Evolutionary conservation across 2,113 vertebrate species (phyloP).

Genomic region (Morone chrysops): DNA sequence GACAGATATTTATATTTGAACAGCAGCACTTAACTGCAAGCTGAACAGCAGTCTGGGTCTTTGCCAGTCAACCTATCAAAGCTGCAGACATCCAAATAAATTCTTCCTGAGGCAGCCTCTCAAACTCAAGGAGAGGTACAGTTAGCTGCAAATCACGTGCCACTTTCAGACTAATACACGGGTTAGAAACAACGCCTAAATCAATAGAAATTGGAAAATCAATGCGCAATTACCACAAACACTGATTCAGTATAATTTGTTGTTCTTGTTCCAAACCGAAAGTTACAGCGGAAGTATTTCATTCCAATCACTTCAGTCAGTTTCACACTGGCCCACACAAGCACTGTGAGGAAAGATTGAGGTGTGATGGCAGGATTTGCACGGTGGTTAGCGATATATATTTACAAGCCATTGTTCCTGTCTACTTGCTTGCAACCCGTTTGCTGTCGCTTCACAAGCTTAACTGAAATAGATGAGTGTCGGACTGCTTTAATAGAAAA

Average conservation of each 20-base stretch:
- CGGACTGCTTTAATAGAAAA: not conserved
- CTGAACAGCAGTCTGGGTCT: not conserved
- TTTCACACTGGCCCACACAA: constrained; percentile 59
- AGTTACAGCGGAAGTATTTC: constrained; percentile 30
- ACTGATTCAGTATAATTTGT: not conserved
- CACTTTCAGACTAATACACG: not conserved
- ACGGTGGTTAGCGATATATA: not conserved
- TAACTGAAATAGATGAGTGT: not conserved
- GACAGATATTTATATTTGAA: constrained; percentile 3
- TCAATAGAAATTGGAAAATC: constrained; percentile 27
- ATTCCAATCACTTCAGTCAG: constrained; percentile 4
- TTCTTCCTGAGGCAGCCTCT: not conserved
- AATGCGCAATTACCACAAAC: constrained; percentile 3
- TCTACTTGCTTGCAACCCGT: not conserved
- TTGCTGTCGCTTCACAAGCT: not conserved
- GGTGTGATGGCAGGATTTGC: constrained; percentile 40
- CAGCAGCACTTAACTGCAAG: not conserved
- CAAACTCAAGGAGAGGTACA: not conserved
- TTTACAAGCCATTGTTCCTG: constrained; percentile 5
- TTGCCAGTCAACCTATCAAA: not conserved
- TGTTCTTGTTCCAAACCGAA: constrained; percentile 7
- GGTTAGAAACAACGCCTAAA: not conserved
- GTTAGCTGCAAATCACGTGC: not conserved
- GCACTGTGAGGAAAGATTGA: constrained; percentile 26
- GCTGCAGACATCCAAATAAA: constrained; percentile 1